phyloP scores from a whole-genome alignment of 2,888 invertebrate genomes.

The Hedychridium roseum region DNA sequence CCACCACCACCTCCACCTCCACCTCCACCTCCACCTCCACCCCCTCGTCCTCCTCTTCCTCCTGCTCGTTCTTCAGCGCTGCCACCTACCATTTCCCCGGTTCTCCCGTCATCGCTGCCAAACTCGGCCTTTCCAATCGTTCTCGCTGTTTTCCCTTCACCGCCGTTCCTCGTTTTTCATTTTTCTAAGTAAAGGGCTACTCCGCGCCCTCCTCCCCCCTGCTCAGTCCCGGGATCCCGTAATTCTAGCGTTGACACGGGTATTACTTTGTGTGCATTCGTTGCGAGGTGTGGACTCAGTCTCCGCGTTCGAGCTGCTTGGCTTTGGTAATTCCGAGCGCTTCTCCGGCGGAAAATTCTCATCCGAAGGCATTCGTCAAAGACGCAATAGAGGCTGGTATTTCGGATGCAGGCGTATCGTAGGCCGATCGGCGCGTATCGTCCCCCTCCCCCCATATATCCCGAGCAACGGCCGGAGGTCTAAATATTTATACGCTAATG shows the following conservation, averaged over 20 bases:
- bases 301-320: too few species aligned
- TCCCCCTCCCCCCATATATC: slow-evolving; percentile 46
- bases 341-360: slow-evolving; percentile 25
- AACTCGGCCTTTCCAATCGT: slow-evolving; percentile 21
- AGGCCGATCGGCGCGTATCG: slow-evolving; percentile 41
- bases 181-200: too few species aligned
- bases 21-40: slow-evolving; percentile 18
- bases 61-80: slow-evolving; percentile 5
- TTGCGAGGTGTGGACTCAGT: too few species aligned
- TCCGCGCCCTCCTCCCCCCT: slow-evolving; percentile 14
- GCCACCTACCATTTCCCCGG: too few species aligned
- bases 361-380: slow-evolving; percentile 39
- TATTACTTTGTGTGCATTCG: too few species aligned
- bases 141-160: slow-evolving; percentile 11
- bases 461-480: slow-evolving; percentile 45
- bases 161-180: too few species aligned
- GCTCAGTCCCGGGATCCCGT: too few species aligned
- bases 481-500: slow-evolving; percentile 61
- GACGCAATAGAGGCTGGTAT: too few species aligned
- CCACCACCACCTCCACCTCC: slow-evolving; percentile 16
- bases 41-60: slow-evolving; percentile 16
- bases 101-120: slow-evolving; percentile 32
- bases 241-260: too few species aligned
- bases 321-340: too few species aligned
- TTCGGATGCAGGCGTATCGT: too few species aligned